phyloP scores from a whole-genome alignment of 1,140 invertebrate species.

The Monochamus saltuarius region DNA sequence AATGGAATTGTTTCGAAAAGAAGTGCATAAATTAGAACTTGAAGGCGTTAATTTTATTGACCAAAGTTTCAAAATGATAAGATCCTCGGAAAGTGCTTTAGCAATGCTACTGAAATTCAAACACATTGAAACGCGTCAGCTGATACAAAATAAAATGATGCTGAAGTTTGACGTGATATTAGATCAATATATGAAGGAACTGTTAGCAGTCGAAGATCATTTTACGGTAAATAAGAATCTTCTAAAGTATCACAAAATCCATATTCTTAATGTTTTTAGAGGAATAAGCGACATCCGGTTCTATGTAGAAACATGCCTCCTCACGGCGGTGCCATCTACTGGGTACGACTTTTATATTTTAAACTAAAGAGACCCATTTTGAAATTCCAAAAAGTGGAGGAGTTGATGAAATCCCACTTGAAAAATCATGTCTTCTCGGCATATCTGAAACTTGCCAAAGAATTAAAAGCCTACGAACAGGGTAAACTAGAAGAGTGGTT shows the following conservation, averaged over 20 bases:
- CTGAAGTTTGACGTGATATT: constrained; percentile 85
- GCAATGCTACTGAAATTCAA: constrained; percentile 79
- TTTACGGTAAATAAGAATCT: constrained; percentile 60
- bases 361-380: constrained; percentile 76
- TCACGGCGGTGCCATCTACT: constrained; percentile 78
- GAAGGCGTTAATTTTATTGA: constrained; percentile 84
- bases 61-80: constrained; percentile 77
- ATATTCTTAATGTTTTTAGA: constrained; percentile 54
- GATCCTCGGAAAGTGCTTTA: constrained; percentile 77
- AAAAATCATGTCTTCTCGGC: constrained; percentile 73
- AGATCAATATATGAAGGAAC: constrained; percentile 80
- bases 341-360: constrained; percentile 75
- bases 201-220: constrained; percentile 64
- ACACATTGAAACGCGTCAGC: constrained; percentile 70
- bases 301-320: constrained; percentile 75
- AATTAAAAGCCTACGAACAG: constrained; percentile 75
- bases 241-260: background rate
- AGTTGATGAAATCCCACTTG: constrained; percentile 73
- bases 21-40: constrained; percentile 73
- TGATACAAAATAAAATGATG: constrained; percentile 70
- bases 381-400: constrained; percentile 71
- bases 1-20: constrained; percentile 71
- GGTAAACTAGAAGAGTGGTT: constrained; percentile 65
- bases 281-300: constrained; percentile 70
- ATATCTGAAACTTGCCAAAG: constrained; percentile 71